Conservation (phyloP, 2,888 invertebrate genomes). For the Melanchra persicariae region DNA sequence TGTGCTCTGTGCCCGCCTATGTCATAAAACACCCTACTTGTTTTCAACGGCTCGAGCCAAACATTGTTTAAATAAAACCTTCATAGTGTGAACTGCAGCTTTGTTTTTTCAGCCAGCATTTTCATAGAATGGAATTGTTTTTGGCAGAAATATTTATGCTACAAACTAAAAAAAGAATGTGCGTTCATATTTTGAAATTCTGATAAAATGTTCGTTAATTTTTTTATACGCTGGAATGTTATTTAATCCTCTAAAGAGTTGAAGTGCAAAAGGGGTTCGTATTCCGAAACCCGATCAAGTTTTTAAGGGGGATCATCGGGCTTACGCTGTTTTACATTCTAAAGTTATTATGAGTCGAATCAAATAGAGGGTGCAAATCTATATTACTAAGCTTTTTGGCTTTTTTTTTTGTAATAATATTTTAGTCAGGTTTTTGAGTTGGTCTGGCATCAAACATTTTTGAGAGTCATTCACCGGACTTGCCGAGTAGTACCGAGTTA, state of each 20-base stretch:
- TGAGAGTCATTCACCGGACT: no score
- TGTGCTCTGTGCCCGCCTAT: conserved; percentile 28
- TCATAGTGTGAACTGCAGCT: conserved; percentile 19
- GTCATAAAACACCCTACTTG: conserved; percentile 50
- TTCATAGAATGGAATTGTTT: conserved; percentile 29
- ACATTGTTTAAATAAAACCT: conserved; percentile 36
- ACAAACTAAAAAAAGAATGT: not conserved
- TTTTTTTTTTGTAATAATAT: not conserved
- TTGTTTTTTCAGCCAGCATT: conserved; percentile 36
- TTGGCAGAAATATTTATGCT: conserved; percentile 2
- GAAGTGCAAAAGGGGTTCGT: conserved; percentile 1
- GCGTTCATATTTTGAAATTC: conserved; percentile 14
- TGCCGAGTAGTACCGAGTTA: no score
- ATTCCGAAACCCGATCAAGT: conserved; percentile 13
- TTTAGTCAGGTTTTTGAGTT: no score
- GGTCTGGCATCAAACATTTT: no score
- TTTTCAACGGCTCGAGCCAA: conserved; percentile 40
- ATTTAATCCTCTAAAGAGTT: conserved; percentile 21
- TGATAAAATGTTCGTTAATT: not conserved
- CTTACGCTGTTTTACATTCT: not conserved
- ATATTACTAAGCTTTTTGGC: not conserved
- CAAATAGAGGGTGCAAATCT: not conserved
- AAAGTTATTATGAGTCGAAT: conserved; percentile 12
- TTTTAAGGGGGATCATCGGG: conserved; percentile 9
- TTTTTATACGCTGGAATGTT: conserved; percentile 6